Percentiles rank a stretch among this genome's conserved stretches.
These are phyloP conservation scores for Drosophila grimshawi DNA, from an alignment of 1,140 invertebrate species.

Conservation along the genomic window DNA sequence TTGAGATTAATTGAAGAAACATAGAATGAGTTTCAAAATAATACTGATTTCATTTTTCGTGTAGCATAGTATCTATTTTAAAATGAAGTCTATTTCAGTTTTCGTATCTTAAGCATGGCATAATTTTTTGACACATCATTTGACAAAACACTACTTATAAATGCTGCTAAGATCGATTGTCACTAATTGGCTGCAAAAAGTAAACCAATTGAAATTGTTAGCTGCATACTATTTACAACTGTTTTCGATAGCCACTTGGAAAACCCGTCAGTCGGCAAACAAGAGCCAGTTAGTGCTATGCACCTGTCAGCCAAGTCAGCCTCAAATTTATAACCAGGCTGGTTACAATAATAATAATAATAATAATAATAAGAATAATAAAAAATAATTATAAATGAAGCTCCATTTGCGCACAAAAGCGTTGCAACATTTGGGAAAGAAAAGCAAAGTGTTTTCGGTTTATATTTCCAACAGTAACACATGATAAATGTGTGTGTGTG, in stretches of 20 bases:
- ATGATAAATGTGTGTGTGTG: slow-evolving; percentile 2
- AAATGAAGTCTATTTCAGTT: no score
- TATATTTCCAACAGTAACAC: slow-evolving; percentile 4
- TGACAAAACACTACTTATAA: slow-evolving; percentile 6
- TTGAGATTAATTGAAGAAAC: no score
- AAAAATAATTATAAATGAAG: slow-evolving; percentile 27
- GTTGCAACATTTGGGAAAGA: slow-evolving; percentile 68
- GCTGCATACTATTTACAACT: slow-evolving; percentile 14
- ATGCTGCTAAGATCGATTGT: not conserved
- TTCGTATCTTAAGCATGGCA: no score
- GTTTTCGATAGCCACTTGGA: not conserved
- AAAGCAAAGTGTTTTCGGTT: slow-evolving; percentile 59
- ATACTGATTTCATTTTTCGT: no score
- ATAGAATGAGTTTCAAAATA: no score
- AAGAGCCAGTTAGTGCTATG: slow-evolving; percentile 4
- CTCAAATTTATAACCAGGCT: not conserved
- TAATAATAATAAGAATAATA: slow-evolving; percentile 10
- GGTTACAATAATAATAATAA: not conserved
- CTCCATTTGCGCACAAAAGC: slow-evolving; percentile 79
- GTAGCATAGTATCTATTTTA: no score
- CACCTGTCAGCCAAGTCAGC: not conserved
- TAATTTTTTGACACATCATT: not conserved
- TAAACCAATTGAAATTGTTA: slow-evolving; percentile 18
- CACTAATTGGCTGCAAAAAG: slow-evolving; percentile 7
- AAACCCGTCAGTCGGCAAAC: not conserved